Evolutionary conservation across 2,797 vertebrate genomes (phyloP).

Genomic region (Pagetopsis macropterus): DNA sequence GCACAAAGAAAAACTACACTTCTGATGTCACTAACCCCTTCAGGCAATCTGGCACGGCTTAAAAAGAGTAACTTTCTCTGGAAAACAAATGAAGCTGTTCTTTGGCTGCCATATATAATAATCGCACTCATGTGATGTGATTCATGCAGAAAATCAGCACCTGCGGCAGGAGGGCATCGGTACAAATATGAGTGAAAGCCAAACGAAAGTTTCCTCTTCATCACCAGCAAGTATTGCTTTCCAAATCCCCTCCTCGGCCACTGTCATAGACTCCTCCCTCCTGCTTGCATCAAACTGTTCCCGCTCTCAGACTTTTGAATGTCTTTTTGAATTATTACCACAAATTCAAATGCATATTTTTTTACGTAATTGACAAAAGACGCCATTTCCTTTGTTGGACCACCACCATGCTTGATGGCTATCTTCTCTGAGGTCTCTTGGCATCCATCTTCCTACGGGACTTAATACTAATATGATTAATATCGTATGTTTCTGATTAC

Average conservation of each 20-base stretch:
- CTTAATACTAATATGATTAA: neutral
- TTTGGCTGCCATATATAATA: constrained; percentile 18
- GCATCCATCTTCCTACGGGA: no score
- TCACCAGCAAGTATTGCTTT: neutral
- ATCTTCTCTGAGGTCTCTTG: no score
- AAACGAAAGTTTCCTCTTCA: constrained; percentile 9
- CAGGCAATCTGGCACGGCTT: constrained; percentile 17
- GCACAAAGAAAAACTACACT: constrained; percentile 2
- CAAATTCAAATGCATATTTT: no score
- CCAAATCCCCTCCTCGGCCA: neutral
- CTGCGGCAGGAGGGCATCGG: neutral
- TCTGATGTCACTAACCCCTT: constrained; percentile 4
- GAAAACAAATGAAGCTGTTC: neutral
- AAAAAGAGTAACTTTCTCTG: constrained; percentile 1
- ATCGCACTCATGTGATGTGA: constrained; percentile 36
- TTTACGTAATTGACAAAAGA: no score
- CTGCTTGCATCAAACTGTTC: neutral
- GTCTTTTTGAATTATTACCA: no score
- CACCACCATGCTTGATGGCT: no score
- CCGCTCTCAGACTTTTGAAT: neutral
- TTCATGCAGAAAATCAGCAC: constrained; percentile 29
- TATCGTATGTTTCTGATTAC: neutral
- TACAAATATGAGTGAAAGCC: neutral
- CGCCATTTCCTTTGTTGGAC: no score
- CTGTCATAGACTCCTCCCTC: neutral